Base-by-base conservation (phyloP, 2,888 invertebrate genomes). In the Hedychridium roseum region DNA sequence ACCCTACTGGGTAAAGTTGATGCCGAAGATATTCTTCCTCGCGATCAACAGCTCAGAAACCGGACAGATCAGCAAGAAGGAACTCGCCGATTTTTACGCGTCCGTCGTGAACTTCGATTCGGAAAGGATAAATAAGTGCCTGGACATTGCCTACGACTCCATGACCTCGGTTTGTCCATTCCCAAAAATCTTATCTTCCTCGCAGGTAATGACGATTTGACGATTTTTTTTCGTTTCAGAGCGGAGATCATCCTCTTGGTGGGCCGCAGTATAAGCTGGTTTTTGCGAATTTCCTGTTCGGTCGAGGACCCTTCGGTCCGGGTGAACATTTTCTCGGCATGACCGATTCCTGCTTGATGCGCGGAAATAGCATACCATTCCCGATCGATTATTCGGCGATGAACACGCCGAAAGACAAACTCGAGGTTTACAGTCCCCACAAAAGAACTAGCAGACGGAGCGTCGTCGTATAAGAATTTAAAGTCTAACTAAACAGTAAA, bases 351-450 rank as follows among this genome's bases (percentile, higher is more conserved):
- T 69, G 69, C 31, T 26, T 66, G 1, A 46, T 57, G 6, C 64
- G 66, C 0, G 68, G 57, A 12, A 54, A 62, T 14, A 54, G 54
- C 11, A 52, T 66, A 1, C 84, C 85, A 7, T 90, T 89, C 71
- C 89, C 89, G 2, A 87, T 90, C 41, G 89, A 90, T 81, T 89
- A 90, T 79, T 88, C 88, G 67, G 88, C 88, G 17, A 81, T 89
- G 55, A 89, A 88, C 79, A 85, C 88, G 2, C 85, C 88, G 63
- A 86, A 86, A 47, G 86, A 85, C 48, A 88, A 88, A 70, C 77
- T 88, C 51, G 88, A 89, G 76, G 86, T 87, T 54, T 89, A 88
- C 67, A 84, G 81, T 58, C 87, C 88, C 2, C 85, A 87, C 71
- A 86, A 85, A 66, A 86, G 86, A 76, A 86, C 86, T 41, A 88